A percentile compares a stretch with the other conserved stretches of the same genome.
Evolutionary conservation across 1,140 invertebrate species (phyloP).

Genomic region (Pemphigus obesinymphae): DNA sequence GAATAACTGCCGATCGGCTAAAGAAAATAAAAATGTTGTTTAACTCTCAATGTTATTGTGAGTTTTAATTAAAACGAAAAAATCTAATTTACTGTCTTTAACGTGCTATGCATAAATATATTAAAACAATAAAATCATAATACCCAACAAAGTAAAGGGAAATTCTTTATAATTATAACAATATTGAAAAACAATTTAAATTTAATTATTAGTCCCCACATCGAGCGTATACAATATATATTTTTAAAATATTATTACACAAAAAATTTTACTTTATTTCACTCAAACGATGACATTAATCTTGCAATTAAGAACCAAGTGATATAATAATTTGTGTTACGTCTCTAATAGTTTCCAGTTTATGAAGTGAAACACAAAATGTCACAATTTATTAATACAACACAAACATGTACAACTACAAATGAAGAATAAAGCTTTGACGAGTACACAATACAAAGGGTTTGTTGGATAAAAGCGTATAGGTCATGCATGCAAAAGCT

Average conservation of each 20-base stretch:
- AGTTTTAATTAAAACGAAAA: background rate
- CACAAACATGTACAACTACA: constrained; percentile 16
- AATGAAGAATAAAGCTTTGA: constrained; percentile 40
- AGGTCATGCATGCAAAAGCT: constrained; percentile 39
- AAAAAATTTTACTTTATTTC: background rate
- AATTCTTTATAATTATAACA: background rate
- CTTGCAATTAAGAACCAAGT: background rate
- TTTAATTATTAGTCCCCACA: background rate
- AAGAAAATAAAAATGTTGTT: constrained; percentile 46
- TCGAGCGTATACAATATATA: background rate
- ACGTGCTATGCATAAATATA: constrained; percentile 34
- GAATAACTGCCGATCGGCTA: constrained; percentile 92
- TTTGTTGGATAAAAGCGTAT: constrained; percentile 24
- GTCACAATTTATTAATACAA: constrained; percentile 2
- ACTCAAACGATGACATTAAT: background rate
- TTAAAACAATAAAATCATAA: constrained; percentile 4
- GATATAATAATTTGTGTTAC: background rate
- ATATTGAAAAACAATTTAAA: constrained; percentile 9
- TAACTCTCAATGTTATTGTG: background rate
- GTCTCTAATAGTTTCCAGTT: constrained; percentile 10
- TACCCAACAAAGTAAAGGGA: background rate
- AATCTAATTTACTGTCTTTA: constrained; percentile 34
- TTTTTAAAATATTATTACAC: background rate
- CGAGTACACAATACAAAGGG: constrained; percentile 40
- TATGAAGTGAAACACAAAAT: constrained; percentile 5